A percentile compares a stretch with the other conserved stretches of the same genome.
These are phyloP conservation scores for Peromyscus leucopus DNA, from an alignment of 2,113 vertebrate species.

Conservation along the genomic window DNA sequence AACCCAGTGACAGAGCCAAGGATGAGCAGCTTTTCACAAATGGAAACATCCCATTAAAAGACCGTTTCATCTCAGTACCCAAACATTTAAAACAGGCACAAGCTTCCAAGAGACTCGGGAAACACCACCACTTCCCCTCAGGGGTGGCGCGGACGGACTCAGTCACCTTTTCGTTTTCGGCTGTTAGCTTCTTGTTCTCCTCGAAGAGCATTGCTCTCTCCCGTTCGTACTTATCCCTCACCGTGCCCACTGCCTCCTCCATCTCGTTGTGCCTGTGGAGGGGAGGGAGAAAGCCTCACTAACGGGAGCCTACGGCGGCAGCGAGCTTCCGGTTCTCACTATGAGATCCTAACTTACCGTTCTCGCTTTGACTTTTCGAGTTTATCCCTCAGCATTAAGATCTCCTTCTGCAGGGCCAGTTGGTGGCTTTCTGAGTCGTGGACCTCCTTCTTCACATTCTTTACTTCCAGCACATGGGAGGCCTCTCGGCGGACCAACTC, in stretches of 20 bases:
- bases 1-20: background rate
- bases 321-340: fast-evolving
- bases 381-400: conserved; percentile 93
- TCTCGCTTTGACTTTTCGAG: conserved; percentile 94
- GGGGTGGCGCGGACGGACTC: fast-evolving
- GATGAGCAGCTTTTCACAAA: background rate
- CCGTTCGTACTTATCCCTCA: conserved; percentile 94
- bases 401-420: conserved; percentile 93
- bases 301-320: fast-evolving
- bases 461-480: conserved; percentile 93
- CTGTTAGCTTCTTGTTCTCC: conserved; percentile 94
- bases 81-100: background rate
- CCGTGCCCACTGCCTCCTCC: conserved; percentile 91
- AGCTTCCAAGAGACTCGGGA: background rate
- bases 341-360: conserved; percentile 83
- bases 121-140: fast-evolving
- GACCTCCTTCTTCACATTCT: conserved; percentile 94
- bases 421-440: conserved; percentile 95
- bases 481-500: conserved; percentile 94
- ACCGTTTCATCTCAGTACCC: background rate
- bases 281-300: background rate
- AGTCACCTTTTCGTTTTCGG: conserved; percentile 94
- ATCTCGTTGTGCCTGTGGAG: conserved; percentile 91
- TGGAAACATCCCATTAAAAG: background rate
- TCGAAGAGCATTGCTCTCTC: conserved; percentile 92